phyloP scores from a whole-genome alignment of 1,140 invertebrate genomes.

The Saccostrea glomerata region DNA sequence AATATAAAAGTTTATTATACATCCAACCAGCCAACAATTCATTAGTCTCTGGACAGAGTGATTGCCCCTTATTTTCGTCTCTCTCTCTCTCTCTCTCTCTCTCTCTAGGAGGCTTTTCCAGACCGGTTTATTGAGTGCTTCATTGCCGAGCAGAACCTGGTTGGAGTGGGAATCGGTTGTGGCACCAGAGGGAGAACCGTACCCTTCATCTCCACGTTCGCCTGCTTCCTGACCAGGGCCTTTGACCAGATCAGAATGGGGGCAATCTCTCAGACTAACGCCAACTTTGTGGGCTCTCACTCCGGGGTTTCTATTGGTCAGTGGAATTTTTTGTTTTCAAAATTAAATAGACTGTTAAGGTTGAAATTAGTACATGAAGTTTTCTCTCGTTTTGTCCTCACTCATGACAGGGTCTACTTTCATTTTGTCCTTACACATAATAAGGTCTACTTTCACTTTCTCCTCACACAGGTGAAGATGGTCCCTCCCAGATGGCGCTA shows the following conservation, averaged over 20 bases:
- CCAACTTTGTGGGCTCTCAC: conserved; percentile 97
- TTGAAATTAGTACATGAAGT: no score
- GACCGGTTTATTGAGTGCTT: conserved; percentile 97
- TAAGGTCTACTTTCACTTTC: conserved; percentile 1
- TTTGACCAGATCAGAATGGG: conserved; percentile 99
- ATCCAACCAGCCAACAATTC: background rate
- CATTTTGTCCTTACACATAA: background rate
- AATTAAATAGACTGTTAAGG: background rate
- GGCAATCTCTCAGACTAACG: conserved; percentile 98
- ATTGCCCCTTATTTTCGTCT: background rate
- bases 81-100: conserved; percentile 5
- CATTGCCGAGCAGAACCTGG: conserved; percentile 99
- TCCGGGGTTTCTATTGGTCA: conserved; percentile 92
- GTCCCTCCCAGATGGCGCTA: conserved; percentile 99
- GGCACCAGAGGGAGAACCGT: conserved; percentile 93
- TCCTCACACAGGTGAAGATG: conserved; percentile 89
- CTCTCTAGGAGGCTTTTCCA: conserved; percentile 78
- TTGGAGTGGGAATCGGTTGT: conserved; percentile 95
- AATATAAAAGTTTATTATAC: no score
- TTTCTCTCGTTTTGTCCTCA: no score
- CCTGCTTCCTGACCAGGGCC: conserved; percentile 96
- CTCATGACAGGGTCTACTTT: no score
- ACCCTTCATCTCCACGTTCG: conserved; percentile 97
- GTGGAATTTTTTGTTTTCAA: conserved; percentile 47
- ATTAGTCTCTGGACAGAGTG: background rate